Conservation (phyloP, 2,113 vertebrate genomes). For the rabbit (Oryctolagus cuniculus) region mOryCun1.1 NC_091441.1:41057001-41057500, state of each 20-base stretch:
- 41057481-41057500: not conserved
- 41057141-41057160: not conserved
- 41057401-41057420: not conserved
- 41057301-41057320: not conserved
- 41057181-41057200: not conserved
- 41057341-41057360: not conserved
- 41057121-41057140: not conserved
- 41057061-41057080: not conserved
- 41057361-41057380: not conserved
- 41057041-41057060: not conserved
- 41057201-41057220: not conserved
- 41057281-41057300: not conserved
- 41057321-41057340: not conserved
- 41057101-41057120: not conserved
- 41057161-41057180: not conserved
- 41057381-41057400: not conserved
- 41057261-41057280: not conserved
- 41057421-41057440: conserved; percentile 3
- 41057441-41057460: not conserved
- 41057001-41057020: not conserved
- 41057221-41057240: not conserved
- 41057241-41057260: not conserved
- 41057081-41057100: conserved; percentile 17
- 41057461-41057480: not conserved
- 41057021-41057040: not conserved